These are phyloP conservation scores for Ictidomys tridecemlineatus DNA, from an alignment of 2,113 vertebrate species.

Conservation along the genomic window DNA sequence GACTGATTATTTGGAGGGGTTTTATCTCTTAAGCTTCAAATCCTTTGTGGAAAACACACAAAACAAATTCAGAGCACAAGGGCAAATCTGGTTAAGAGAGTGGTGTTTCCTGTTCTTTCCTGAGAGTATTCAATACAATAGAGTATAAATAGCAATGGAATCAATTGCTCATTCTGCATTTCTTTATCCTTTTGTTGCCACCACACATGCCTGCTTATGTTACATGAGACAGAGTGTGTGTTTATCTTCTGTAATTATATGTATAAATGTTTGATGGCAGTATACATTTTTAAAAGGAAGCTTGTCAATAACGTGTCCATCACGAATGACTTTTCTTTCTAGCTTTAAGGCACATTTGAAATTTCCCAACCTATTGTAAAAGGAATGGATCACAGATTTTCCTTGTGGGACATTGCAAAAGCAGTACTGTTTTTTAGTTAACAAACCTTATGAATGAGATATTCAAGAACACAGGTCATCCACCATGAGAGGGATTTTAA, in stretches of 20 bases:
- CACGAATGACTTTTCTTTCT: slow-evolving; percentile 63
- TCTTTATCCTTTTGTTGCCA: slow-evolving; percentile 61
- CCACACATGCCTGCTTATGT: slow-evolving; percentile 73
- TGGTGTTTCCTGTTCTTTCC: background rate
- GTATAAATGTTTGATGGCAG: slow-evolving; percentile 83
- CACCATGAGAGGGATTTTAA: background rate
- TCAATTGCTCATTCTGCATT: background rate
- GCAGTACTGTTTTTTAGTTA: background rate
- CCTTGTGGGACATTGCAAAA: background rate
- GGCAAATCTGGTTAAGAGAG: background rate
- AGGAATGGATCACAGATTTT: slow-evolving; percentile 6
- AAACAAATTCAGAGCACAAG: slow-evolving; percentile 38
- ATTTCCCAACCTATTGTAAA: slow-evolving; percentile 11
- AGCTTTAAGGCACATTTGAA: slow-evolving; percentile 56
- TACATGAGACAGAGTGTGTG: slow-evolving; percentile 69
- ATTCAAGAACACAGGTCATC: background rate
- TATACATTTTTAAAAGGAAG: slow-evolving; percentile 84
- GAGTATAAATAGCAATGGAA: slow-evolving; percentile 3
- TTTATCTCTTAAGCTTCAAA: background rate
- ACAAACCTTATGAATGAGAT: background rate
- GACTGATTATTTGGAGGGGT: background rate
- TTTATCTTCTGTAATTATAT: slow-evolving; percentile 80
- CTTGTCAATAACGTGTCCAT: slow-evolving; percentile 79
- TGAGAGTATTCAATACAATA: background rate
- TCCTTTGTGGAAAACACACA: slow-evolving; percentile 33